phyloP scores from a whole-genome alignment of 2,888 invertebrate genomes.

The Mechanitis messenoides region DNA sequence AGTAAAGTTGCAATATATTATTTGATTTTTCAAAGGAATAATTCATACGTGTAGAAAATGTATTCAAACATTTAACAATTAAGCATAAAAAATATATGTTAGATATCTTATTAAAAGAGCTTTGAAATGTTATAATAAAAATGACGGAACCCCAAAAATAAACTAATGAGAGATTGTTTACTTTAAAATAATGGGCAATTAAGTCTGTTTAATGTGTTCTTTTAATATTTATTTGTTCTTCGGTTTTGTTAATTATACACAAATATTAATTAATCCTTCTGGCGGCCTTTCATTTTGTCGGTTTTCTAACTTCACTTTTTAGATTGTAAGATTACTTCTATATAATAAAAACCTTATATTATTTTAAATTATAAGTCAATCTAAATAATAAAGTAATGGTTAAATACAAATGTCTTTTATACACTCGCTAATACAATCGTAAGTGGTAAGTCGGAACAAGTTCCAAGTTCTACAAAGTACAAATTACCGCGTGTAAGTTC shows the following conservation, averaged over 20 bases:
- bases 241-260: slow-evolving; percentile 2
- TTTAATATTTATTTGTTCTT: slow-evolving; percentile 5
- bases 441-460: background rate
- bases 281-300: background rate
- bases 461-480: slow-evolving; percentile 3
- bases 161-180: slow-evolving; percentile 1
- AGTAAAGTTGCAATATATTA: too few species aligned
- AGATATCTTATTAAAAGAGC: background rate
- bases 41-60: too few species aligned
- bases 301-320: background rate
- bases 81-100: too few species aligned
- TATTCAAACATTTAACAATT: too few species aligned
- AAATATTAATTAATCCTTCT: background rate
- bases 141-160: background rate
- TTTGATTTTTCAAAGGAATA: too few species aligned
- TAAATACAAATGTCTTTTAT: background rate
- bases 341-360: background rate
- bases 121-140: background rate
- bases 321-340: too few species aligned
- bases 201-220: background rate
- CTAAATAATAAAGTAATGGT: background rate
- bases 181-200: slow-evolving; percentile 5
- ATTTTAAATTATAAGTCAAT: too few species aligned
- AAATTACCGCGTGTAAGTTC: slow-evolving; percentile 15
- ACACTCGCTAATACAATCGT: background rate